Conservation (phyloP, 2,888 invertebrate species). For the Camptogramma bilineatum region DNA sequence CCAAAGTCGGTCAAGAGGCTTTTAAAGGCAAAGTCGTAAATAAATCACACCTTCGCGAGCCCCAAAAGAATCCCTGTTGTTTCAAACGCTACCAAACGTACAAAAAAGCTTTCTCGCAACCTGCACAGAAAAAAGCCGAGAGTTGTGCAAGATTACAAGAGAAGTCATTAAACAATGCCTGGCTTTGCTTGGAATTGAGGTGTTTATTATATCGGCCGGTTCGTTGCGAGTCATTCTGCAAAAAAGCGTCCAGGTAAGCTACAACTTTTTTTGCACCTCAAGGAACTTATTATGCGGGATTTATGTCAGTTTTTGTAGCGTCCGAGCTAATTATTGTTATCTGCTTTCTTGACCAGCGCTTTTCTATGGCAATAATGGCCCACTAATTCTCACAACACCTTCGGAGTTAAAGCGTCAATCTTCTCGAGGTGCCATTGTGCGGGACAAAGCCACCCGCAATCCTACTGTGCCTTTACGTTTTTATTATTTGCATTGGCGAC, state of each 20-base stretch:
- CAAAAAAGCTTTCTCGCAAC: conserved; percentile 78
- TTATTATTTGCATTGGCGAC: conserved; percentile 73
- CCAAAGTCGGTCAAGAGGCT: conserved; percentile 76
- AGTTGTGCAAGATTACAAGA: conserved; percentile 85
- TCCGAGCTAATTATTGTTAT: conserved; percentile 85
- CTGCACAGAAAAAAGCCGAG: conserved; percentile 69
- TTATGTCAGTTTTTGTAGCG: conserved; percentile 84
- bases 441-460: conserved; percentile 80
- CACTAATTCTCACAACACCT: conserved; percentile 85
- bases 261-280: conserved; percentile 73
- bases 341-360: conserved; percentile 79
- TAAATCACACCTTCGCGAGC: conserved; percentile 83
- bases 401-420: conserved; percentile 78
- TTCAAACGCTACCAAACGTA: conserved; percentile 82
- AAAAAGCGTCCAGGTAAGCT: conserved; percentile 81
- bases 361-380: conserved; percentile 79
- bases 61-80: conserved; percentile 69
- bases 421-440: conserved; percentile 67
- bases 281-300: conserved; percentile 83
- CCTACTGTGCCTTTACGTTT: conserved; percentile 78
- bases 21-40: conserved; percentile 78
- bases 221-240: conserved; percentile 71
- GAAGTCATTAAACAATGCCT: conserved; percentile 83
- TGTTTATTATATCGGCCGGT: conserved; percentile 81
- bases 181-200: conserved; percentile 83